Percentiles rank a stretch among this genome's conserved stretches.
Conservation (phyloP, 2,113 vertebrate genomes). For the Trematomus loennbergii region DNA sequence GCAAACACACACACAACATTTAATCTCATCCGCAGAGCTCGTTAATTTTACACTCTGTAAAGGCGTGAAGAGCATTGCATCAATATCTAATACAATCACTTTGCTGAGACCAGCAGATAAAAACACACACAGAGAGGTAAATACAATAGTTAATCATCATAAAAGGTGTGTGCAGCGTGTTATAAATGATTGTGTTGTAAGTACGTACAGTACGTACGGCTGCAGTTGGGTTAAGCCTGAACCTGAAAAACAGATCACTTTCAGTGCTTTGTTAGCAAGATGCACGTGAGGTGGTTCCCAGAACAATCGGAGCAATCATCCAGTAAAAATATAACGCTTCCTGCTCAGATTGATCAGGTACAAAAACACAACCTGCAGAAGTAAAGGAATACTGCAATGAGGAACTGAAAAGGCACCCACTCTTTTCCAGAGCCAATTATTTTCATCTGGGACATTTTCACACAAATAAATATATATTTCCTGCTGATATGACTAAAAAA, state of each 20-base stretch:
- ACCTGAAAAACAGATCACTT: neutral
- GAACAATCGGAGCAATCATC: neutral
- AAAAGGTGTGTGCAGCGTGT: conserved; percentile 24
- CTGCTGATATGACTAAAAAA: neutral
- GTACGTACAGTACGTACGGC: neutral
- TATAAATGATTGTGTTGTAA: conserved; percentile 35
- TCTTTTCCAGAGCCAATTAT: neutral
- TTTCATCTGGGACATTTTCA: neutral
- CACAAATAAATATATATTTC: neutral
- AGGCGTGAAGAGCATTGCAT: conserved; percentile 69
- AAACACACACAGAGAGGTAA: conserved; percentile 47
- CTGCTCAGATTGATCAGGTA: conserved; percentile 44
- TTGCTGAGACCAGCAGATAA: conserved; percentile 70
- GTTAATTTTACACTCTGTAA: conserved; percentile 77
- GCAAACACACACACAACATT: conserved; percentile 49
- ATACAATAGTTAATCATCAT: conserved; percentile 66
- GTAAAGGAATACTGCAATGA: conserved; percentile 11
- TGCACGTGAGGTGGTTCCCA: neutral
- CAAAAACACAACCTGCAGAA: neutral
- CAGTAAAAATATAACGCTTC: neutral
- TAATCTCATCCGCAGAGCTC: conserved; percentile 67
- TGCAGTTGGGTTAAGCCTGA: neutral
- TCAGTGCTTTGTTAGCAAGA: neutral
- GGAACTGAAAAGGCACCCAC: conserved; percentile 21
- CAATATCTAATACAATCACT: conserved; percentile 74